A percentile compares a stretch with the other conserved stretches of the same genome.
Conservation (phyloP, 2,888 invertebrate species). For the Phlogophora meticulosa region DNA sequence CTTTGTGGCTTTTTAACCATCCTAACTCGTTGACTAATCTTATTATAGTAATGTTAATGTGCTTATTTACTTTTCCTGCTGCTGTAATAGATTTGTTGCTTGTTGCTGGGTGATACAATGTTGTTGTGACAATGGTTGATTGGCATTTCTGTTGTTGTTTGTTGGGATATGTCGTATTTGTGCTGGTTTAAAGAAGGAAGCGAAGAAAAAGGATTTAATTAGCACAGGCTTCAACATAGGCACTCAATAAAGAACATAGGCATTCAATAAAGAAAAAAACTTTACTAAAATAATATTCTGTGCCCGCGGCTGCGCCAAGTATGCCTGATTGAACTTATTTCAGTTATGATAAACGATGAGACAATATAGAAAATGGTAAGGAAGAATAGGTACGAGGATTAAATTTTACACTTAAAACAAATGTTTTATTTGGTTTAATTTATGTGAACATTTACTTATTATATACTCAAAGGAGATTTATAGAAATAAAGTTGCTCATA, state of each 20-base stretch:
- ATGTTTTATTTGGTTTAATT: not conserved
- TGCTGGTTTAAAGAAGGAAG: not conserved
- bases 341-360: no score
- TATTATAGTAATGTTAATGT: constrained; percentile 59
- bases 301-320: no score
- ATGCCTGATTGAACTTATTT: no score
- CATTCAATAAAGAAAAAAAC: no score
- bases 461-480: constrained; percentile 1
- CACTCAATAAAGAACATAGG: no score
- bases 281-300: no score
- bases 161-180: not conserved
- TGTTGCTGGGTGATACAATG: constrained; percentile 30
- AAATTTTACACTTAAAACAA: no score
- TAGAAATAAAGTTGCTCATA: not conserved
- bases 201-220: no score
- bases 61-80: constrained; percentile 52
- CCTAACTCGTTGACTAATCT: constrained; percentile 64
- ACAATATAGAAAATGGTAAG: no score
- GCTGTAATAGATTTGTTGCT: constrained; percentile 38
- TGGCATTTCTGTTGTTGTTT: not conserved
- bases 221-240: no score
- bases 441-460: not conserved
- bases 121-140: constrained; percentile 3
- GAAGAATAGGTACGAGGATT: no score
- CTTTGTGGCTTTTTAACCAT: constrained; percentile 64